phyloP scores from a whole-genome alignment of 2,888 invertebrate species.

The Drosophila helvetica region DNA sequence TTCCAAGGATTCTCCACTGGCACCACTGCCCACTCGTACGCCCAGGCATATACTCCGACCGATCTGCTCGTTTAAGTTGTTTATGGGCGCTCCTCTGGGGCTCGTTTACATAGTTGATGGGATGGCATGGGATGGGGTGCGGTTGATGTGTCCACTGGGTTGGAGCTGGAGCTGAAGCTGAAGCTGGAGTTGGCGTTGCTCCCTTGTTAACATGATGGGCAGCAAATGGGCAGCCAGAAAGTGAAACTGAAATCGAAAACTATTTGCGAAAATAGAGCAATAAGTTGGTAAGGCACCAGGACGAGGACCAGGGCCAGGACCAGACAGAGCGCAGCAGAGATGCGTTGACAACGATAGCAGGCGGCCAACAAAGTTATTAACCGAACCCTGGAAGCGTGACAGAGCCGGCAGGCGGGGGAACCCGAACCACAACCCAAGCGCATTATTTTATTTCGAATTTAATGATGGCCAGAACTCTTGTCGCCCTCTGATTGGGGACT shows the following conservation, averaged over 20 bases:
- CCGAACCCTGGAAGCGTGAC: conserved; percentile 63
- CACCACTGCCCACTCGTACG: conserved; percentile 35
- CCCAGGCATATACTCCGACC: conserved; percentile 20
- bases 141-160: conserved; percentile 5
- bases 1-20: conserved; percentile 38
- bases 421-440: conserved; percentile 37
- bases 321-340: conserved; percentile 54
- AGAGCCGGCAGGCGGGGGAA: conserved; percentile 27
- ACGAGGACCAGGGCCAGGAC: conserved; percentile 5
- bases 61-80: conserved; percentile 63
- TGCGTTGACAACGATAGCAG: conserved; percentile 67
- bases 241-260: conserved; percentile 80
- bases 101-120: conserved; percentile 71
- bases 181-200: conserved; percentile 48
- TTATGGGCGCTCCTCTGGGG: conserved; percentile 47
- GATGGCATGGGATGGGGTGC: conserved; percentile 9
- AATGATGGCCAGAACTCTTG: conserved; percentile 67
- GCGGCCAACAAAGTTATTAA: conserved; percentile 70
- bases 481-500: conserved; percentile 65
- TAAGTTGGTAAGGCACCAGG: conserved; percentile 65
- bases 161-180: conserved; percentile 6
- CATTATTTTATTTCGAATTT: conserved; percentile 79
- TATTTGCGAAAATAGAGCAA: conserved; percentile 71
- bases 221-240: conserved; percentile 67
- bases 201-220: conserved; percentile 76